Conservation (phyloP, 2,888 invertebrate genomes). For the Nomada goodeniana region DNA sequence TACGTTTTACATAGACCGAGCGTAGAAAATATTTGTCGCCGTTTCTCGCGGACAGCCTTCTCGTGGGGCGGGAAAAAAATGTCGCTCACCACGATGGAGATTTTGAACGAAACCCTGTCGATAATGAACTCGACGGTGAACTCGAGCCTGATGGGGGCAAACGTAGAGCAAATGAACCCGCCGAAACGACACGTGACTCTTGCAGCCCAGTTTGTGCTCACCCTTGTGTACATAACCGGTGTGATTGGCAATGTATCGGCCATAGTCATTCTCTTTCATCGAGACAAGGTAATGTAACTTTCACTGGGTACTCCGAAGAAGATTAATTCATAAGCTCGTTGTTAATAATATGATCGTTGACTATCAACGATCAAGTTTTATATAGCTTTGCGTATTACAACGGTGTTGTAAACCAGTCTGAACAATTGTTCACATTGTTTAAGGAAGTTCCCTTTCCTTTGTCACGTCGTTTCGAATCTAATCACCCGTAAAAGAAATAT, state of each 20-base stretch:
- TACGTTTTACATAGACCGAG: not conserved
- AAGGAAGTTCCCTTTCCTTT: no score
- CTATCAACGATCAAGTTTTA: no score
- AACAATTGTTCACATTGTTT: no score
- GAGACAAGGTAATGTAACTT: constrained; percentile 85
- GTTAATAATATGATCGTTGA: no score
- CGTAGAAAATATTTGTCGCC: not conserved
- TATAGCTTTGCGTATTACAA: no score
- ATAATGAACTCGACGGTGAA: constrained; percentile 40
- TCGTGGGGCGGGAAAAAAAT: constrained; percentile 41
- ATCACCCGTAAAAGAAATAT: no score
- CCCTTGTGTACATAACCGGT: constrained; percentile 88
- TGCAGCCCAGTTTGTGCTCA: constrained; percentile 83
- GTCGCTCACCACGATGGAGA: constrained; percentile 49
- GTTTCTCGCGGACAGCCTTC: not conserved
- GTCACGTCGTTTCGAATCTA: no score
- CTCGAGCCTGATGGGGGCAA: constrained; percentile 51
- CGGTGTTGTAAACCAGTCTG: no score
- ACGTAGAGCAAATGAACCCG: constrained; percentile 25
- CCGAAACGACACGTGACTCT: constrained; percentile 74
- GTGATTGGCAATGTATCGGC: constrained; percentile 92
- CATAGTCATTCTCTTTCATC: constrained; percentile 89
- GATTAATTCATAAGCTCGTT: no score
- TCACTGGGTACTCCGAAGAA: not conserved
- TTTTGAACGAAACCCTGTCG: constrained; percentile 65